Conservation (phyloP, 2,113 vertebrate species). For the Synodontis membranacea region DNA sequence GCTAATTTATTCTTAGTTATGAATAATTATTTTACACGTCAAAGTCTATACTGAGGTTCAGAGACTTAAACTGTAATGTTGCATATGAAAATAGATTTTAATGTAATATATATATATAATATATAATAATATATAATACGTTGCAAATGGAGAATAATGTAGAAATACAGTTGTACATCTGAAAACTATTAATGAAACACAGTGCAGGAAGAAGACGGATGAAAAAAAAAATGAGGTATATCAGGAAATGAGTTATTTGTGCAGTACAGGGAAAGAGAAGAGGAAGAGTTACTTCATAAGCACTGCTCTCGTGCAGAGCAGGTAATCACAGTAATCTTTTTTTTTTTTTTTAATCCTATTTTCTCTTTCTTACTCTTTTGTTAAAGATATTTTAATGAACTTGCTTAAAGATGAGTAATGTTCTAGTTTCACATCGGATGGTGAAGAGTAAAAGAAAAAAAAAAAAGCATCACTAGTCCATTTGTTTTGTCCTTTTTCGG, state of each 20-base stretch:
- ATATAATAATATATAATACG: not conserved
- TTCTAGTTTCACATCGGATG: not conserved
- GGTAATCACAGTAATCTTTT: not conserved
- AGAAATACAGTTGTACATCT: conserved; percentile 10
- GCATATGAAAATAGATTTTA: conserved; percentile 8
- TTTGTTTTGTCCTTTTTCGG: conserved; percentile 23
- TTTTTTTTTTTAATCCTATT: not conserved
- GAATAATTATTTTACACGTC: not conserved
- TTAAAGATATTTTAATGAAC: conserved; percentile 3
- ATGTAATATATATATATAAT: not conserved
- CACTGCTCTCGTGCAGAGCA: conserved; percentile 3
- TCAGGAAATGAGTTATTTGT: conserved; percentile 2
- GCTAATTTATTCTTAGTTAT: not conserved
- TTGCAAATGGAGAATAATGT: not conserved
- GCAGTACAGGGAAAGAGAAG: not conserved
- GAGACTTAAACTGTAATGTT: not conserved
- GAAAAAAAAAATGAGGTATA: conserved; percentile 31
- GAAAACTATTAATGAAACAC: conserved; percentile 27
- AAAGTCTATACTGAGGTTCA: not conserved
- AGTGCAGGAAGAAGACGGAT: conserved; percentile 41
- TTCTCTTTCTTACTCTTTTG: not conserved
- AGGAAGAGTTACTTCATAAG: conserved; percentile 28
- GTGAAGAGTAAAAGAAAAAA: not conserved
- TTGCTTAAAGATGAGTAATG: not conserved
- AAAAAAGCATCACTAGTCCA: not conserved